phyloP scores from a whole-genome alignment of 2,797 vertebrate species.

The Myotis daubentonii region DNA sequence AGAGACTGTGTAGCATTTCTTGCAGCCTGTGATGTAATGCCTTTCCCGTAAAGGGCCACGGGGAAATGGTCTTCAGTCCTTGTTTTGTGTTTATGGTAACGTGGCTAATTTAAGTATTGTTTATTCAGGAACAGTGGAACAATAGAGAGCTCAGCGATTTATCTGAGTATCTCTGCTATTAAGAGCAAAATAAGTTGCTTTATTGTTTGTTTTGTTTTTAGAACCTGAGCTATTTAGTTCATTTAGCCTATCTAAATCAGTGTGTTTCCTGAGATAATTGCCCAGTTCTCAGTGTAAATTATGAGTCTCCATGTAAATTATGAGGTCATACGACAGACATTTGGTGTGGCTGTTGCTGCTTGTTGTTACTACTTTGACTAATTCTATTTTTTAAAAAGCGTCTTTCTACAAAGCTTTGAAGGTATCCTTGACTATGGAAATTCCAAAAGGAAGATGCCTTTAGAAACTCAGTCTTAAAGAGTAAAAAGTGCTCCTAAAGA shows the following conservation, averaged over 20 bases:
- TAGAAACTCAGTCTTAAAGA: not conserved
- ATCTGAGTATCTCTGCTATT: not conserved
- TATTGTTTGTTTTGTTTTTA: constrained; percentile 5
- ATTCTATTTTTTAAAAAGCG: constrained; percentile 27
- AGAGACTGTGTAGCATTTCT: not conserved
- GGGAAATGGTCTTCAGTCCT: not conserved
- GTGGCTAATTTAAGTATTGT: not conserved
- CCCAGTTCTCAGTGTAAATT: not conserved
- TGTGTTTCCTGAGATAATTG: constrained; percentile 11
- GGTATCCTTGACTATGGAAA: not conserved
- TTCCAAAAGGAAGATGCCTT: constrained; percentile 2
- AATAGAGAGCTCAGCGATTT: not conserved
- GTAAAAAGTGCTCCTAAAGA: not conserved
- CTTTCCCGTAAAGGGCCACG: not conserved
- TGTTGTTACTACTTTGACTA: not conserved
- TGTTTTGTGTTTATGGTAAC: not conserved
- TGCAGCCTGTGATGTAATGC: not conserved
- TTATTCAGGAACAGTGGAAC: not conserved
- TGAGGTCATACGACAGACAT: not conserved
- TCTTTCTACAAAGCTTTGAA: not conserved
- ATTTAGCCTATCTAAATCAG: not conserved
- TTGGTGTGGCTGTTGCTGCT: not conserved
- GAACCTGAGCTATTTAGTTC: not conserved
- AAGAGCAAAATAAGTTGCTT: not conserved
- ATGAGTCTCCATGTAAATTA: not conserved